Percentiles rank a stretch among this genome's conserved stretches.
Conservation (phyloP, 2,113 vertebrate species). For the Noturus placidus region DNA sequence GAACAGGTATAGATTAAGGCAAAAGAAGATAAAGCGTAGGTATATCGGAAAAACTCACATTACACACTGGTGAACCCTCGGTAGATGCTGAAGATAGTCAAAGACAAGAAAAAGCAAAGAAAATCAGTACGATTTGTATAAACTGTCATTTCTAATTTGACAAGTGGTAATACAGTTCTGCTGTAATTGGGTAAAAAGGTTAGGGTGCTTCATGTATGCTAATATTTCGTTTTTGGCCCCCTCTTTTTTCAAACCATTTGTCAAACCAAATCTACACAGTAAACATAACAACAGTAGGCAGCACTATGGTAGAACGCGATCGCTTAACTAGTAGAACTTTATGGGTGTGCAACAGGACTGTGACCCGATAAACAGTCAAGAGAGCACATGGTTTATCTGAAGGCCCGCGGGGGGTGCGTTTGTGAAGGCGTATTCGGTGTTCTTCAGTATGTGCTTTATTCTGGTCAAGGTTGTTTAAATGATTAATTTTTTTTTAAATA, state of each 20-base stretch:
- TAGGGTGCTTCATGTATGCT: neutral
- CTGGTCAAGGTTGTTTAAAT: neutral
- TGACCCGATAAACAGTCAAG: neutral
- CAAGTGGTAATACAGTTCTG: neutral
- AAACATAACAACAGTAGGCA: neutral
- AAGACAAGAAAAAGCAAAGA: neutral
- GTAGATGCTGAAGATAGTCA: neutral
- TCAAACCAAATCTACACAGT: neutral
- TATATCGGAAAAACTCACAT: conserved; percentile 38
- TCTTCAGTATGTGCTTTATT: neutral
- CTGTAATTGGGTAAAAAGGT: neutral
- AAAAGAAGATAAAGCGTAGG: neutral
- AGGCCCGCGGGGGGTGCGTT: neutral
- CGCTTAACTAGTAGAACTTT: neutral
- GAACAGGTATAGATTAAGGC: neutral
- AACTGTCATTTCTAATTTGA: neutral
- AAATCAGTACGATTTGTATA: neutral
- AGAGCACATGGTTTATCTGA: neutral
- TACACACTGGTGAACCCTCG: conserved; percentile 14
- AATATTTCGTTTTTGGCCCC: neutral
- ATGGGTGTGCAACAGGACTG: neutral
- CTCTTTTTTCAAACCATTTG: too few relatives aligned
- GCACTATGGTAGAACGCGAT: neutral
- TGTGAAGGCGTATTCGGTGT: neutral
- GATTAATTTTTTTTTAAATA: neutral